Percentiles rank a stretch among this genome's conserved stretches.
Conservation (phyloP, 2,888 invertebrate species). For the Oxytorus armatus region DNA sequence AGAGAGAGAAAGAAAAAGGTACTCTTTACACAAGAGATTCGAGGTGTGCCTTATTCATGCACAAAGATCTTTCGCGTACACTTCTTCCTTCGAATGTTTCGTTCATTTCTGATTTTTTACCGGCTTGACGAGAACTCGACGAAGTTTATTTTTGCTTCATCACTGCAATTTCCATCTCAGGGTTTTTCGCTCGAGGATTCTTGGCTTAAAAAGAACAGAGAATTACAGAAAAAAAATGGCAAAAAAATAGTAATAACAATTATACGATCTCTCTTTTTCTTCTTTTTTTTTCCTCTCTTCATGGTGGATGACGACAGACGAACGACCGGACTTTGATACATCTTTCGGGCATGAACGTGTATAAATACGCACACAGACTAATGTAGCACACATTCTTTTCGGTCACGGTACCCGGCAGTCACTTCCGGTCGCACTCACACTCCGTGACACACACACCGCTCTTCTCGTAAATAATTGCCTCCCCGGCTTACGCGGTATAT, state of each 20-base stretch:
- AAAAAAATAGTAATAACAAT: not conserved
- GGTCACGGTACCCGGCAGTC: constrained; percentile 79
- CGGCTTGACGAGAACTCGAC: not conserved
- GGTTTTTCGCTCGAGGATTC: not conserved
- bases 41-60: constrained; percentile 58
- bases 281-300: constrained; percentile 39
- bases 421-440: constrained; percentile 79
- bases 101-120: constrained; percentile 18
- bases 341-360: constrained; percentile 51
- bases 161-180: not conserved
- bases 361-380: constrained; percentile 29
- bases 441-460: constrained; percentile 73
- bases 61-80: constrained; percentile 54
- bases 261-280: constrained; percentile 16
- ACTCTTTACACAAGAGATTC: not conserved
- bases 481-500: constrained; percentile 25
- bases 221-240: not conserved
- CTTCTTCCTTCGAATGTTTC: constrained; percentile 35
- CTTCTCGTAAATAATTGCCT: constrained; percentile 69
- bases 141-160: constrained; percentile 5
- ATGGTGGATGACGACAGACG: constrained; percentile 64
- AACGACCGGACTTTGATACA: constrained; percentile 59
- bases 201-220: not conserved
- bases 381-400: constrained; percentile 75
- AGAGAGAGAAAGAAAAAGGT: constrained; percentile 20